Evolutionary conservation across 2,797 vertebrate species (phyloP).

Genomic region (Orientallactaga sibirica): DNA sequence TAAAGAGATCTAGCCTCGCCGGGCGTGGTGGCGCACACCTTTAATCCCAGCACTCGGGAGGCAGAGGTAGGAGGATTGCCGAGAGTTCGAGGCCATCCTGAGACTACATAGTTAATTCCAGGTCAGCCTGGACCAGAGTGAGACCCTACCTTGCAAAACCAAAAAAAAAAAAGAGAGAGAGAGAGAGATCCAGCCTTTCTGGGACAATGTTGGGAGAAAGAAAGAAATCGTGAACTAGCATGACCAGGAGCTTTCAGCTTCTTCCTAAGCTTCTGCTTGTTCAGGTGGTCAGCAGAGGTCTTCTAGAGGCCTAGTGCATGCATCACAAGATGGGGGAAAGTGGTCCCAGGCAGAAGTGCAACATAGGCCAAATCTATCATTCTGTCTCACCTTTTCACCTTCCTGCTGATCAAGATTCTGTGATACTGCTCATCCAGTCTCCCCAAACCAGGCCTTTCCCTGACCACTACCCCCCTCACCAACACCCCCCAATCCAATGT

Average conservation of each 20-base stretch:
- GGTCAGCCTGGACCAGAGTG: no score
- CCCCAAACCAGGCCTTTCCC: not conserved
- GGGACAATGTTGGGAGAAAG: not conserved
- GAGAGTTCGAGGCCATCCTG: no score
- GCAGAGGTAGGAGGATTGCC: no score
- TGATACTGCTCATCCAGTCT: not conserved
- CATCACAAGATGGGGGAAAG: not conserved
- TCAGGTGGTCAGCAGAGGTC: not conserved
- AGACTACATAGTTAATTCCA: no score
- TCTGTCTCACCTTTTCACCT: not conserved
- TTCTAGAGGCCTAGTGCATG: not conserved
- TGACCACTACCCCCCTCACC: not conserved
- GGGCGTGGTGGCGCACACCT: no score
- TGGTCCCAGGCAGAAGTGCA: not conserved
- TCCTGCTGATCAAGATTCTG: not conserved
- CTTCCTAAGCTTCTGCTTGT: not conserved
- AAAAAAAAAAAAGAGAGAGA: no score
- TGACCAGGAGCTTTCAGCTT: not conserved
- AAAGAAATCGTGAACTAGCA: not conserved
- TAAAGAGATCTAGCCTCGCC: not conserved
- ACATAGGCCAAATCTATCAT: accelerated
- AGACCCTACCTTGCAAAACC: no score
- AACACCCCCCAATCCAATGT: not conserved
- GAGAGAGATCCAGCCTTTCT: not conserved
- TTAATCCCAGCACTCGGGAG: no score